Evolutionary conservation across 64 coral and sea anemone genomes (phyloP).

Genomic region (Orbicella faveolata): DNA sequence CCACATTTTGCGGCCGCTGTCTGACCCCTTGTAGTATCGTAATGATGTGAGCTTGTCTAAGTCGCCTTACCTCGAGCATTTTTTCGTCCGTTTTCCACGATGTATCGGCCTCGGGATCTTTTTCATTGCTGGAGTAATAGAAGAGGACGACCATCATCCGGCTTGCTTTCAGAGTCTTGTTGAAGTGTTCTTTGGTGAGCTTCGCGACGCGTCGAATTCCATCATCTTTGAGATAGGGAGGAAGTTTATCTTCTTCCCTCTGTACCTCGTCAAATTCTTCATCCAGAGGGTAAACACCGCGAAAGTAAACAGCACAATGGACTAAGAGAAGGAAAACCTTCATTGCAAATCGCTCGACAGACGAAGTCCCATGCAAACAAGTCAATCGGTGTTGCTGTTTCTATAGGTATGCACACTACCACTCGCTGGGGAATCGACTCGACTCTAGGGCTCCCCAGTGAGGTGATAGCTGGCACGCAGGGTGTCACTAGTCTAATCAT

Average conservation of each 20-base stretch:
- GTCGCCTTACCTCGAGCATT: conserved; percentile 75
- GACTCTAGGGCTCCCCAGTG: background rate
- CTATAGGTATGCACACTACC: background rate
- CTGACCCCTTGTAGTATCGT: background rate
- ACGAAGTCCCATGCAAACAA: background rate
- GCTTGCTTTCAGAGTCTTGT: conserved; percentile 72
- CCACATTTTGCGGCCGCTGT: background rate
- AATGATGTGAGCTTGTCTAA: background rate
- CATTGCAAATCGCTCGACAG: background rate
- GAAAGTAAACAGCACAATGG: background rate
- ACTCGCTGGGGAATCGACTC: background rate
- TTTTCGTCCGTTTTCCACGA: conserved; percentile 84
- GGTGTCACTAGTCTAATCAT: background rate
- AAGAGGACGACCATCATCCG: conserved; percentile 84
- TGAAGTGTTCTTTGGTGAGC: conserved; percentile 65
- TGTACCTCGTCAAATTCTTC: conserved; percentile 59
- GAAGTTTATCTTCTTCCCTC: conserved; percentile 59
- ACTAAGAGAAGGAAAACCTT: background rate
- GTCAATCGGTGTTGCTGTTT: background rate
- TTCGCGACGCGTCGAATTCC: conserved; percentile 75
- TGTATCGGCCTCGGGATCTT: conserved; percentile 54
- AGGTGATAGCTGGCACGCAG: no score
- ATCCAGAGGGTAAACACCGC: conserved; percentile 28
- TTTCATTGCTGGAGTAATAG: conserved; percentile 69
- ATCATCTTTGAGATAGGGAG: conserved; percentile 82